Percentiles rank a stretch among this genome's conserved stretches.
Conservation (phyloP, 2,113 vertebrate genomes). For the Anarrhichthys ocellatus region DNA sequence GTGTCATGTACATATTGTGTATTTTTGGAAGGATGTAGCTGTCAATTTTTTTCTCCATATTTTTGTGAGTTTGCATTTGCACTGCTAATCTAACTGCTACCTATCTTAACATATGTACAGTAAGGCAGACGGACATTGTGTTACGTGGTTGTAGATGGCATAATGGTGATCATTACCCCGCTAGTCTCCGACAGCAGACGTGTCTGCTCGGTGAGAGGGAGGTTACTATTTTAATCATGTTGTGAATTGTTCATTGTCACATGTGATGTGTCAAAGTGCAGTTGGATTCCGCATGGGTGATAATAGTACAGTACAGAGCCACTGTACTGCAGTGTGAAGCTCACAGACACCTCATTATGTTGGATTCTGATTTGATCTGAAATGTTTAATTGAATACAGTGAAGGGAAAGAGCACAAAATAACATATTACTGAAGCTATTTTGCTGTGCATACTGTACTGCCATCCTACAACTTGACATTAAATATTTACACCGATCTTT, state of each 20-base stretch:
- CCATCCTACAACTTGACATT: conserved; percentile 42
- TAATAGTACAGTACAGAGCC: conserved; percentile 40
- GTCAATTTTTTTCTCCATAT: conserved; percentile 52
- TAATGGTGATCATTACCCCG: conserved; percentile 31
- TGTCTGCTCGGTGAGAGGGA: conserved; percentile 33
- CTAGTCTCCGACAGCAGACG: conserved; percentile 24
- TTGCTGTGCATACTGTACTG: conserved; percentile 35
- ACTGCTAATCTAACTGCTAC: conserved; percentile 50
- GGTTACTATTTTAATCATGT: conserved; percentile 57
- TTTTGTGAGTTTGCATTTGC: conserved; percentile 71
- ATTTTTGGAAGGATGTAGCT: conserved; percentile 63
- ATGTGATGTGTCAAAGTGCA: conserved; percentile 47
- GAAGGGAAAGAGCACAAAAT: conserved; percentile 52
- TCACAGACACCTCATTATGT: conserved; percentile 33
- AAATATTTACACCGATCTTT: conserved; percentile 21
- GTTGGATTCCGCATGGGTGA: conserved; percentile 31
- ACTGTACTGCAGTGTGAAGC: conserved; percentile 39
- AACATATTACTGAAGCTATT: conserved; percentile 28
- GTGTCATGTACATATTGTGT: conserved; percentile 74
- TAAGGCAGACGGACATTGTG: conserved; percentile 13
- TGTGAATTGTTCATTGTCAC: conserved; percentile 59
- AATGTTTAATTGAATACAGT: conserved; percentile 8
- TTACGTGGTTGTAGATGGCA: conserved; percentile 30
- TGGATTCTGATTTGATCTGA: conserved; percentile 32
- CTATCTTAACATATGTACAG: conserved; percentile 45